Evolutionary conservation across 1,140 invertebrate genomes (phyloP), one percentile per base, ranked within the genome.

Genomic region (Papilio dardanus): DNA sequence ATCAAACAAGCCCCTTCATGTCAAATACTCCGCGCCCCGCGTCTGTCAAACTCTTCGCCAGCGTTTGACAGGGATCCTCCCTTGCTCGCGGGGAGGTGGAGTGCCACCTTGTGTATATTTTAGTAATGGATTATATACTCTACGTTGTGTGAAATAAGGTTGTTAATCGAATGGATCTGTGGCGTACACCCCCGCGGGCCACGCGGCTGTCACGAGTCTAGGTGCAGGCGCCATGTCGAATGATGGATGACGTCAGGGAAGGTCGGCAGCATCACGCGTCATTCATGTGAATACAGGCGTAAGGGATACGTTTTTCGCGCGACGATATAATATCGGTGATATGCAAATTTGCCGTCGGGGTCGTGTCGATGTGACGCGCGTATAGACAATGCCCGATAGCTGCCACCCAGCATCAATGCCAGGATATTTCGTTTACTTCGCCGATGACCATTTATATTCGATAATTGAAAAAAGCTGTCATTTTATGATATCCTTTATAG

Each of bases 1-100:
- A 93, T 92, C 92, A 93, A 92, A 92, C 92, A 92, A 92, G 92
- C 92, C 92, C 92, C 92, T 93, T 92, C 92, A 93, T 92, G 91
- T 93, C 91, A 93, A 93, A 93, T 90, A 92, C 91, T 93, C 90
- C 89, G 86, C 89, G 86, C 91, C 90, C 91, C 89, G 90, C 89
- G 90, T 91, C 91, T 93, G 91, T 93, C 91, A 93, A 93, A 93
- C 91, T 93, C 91, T 93, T 92, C 91, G 88, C 86, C 89, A 92
- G 86, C 88, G 90, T 93, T 93, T 93, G 31, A 93, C 91, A 93
- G 87, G 90, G 90, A 91, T 91, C 90, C 90, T 90, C 91, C 91
- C 91, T 89, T 84, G 84, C 86, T 81, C 83, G 87, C 85, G 87
- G 86, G 90, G 87, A 81, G 89, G 88, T 88, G 83, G 86, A 87